Evolutionary conservation across 2,888 invertebrate genomes (phyloP).

Genomic region (Eupeodes luniger): DNA sequence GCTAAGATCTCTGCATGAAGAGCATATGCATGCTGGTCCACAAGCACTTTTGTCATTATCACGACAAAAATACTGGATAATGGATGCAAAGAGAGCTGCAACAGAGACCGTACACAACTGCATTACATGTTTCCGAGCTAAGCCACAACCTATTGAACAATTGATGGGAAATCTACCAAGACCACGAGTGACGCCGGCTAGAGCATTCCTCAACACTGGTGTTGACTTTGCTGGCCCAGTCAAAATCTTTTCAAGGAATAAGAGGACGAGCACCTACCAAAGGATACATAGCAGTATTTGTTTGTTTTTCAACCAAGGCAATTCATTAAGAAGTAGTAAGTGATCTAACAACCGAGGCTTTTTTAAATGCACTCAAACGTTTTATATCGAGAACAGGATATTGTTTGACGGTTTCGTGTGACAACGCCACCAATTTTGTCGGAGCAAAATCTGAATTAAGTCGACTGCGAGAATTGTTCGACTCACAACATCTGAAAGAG

Average conservation of each 20-base stretch:
- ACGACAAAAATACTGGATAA: not conserved
- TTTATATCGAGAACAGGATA: constrained; percentile 28
- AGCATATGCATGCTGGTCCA: constrained; percentile 11
- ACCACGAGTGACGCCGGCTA: not conserved
- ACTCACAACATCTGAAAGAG: not conserved
- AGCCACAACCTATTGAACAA: constrained; percentile 8
- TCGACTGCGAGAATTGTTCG: not conserved
- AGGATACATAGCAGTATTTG: constrained; percentile 32
- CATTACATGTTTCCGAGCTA: constrained; percentile 15
- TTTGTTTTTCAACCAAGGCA: not conserved
- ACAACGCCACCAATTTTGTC: constrained; percentile 4
- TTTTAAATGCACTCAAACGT: constrained; percentile 22
- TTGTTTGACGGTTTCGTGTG: not conserved
- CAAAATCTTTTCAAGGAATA: constrained; percentile 50
- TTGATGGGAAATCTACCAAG: constrained; percentile 32
- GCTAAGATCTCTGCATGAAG: not conserved
- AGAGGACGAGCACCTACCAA: constrained; percentile 31
- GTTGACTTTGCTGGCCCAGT: constrained; percentile 61
- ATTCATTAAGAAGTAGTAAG: constrained; percentile 47
- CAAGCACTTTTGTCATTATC: not conserved
- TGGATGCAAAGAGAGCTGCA: not conserved
- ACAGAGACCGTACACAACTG: constrained; percentile 21
- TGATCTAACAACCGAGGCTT: constrained; percentile 26
- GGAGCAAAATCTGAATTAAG: too few species aligned
- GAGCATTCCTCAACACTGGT: constrained; percentile 27